Percentiles rank a stretch among this genome's conserved stretches.
phyloP scores from a whole-genome alignment of 2,888 invertebrate genomes.

The Acanthosoma haemorrhoidale region DNA sequence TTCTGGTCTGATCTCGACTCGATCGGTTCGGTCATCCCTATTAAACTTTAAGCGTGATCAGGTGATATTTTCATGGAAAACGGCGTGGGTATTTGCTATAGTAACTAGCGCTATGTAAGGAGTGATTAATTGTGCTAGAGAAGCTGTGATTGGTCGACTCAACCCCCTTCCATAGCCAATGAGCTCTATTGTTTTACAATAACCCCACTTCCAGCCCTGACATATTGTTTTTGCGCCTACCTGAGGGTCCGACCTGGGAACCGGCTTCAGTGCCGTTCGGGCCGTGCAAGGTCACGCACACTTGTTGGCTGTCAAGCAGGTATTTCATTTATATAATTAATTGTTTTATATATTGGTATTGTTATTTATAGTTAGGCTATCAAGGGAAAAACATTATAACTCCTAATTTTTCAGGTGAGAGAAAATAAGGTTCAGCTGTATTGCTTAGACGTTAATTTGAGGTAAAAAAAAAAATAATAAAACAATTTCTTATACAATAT shows the following conservation, averaged over 20 bases:
- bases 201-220: not conserved
- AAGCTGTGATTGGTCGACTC: not conserved
- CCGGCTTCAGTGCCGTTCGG: not conserved
- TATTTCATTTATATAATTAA: not conserved
- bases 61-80: too few relatives aligned
- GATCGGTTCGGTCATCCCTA: too few relatives aligned
- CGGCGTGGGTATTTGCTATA: too few relatives aligned
- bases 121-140: not conserved
- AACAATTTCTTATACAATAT: too few relatives aligned
- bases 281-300: not conserved
- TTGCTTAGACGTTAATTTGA: too few relatives aligned
- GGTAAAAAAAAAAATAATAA: too few relatives aligned
- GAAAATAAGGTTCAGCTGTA: too few relatives aligned
- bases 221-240: constrained; percentile 9
- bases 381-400: too few relatives aligned
- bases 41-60: too few relatives aligned
- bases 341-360: not conserved
- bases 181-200: not conserved
- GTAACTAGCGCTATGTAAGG: too few relatives aligned
- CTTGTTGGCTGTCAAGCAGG: not conserved
- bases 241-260: not conserved
- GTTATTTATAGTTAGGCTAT: not conserved
- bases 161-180: not conserved
- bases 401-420: too few relatives aligned
- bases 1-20: too few relatives aligned